Evolutionary conservation across 2,797 vertebrate genomes (phyloP), one percentile per base, ranked within the genome.

Genomic region (Sebastolobus alascanus): DNA sequence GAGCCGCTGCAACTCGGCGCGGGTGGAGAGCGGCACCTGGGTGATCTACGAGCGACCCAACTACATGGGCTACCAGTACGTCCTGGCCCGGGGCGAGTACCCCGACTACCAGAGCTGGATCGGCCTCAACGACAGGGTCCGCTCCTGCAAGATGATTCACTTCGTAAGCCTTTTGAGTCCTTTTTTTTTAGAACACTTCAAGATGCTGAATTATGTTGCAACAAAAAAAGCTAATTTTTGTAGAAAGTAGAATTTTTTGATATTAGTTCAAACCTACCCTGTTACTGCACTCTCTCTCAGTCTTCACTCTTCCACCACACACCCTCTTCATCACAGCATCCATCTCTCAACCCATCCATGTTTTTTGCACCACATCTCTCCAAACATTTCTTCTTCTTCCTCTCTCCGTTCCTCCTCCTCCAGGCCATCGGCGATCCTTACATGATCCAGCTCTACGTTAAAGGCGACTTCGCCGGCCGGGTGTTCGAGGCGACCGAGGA

Each of bases 41-140:
- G 96, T 95, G 54, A 92, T 95, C 83, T 96, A 96, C 0, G 96
- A 97, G 87, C 94, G 95, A 2, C 95, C 95, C 16, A 60, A 60
- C 59, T 96, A 95, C 5, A 40, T 88, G 0, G 96, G 96, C 4
- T 94, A 95, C 90, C 94, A 96, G 95, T 97, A 96, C 0, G 87
- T 97, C 77, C 90, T 97, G 82, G 93, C 83, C 1, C 94, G 84
- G 1, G 96, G 95, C 0, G 95, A 97, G 27, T 97, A 96, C n/a
- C 94, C 96, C 0, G 95, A 96, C 46, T 96, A 95, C 83, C 95
- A 96, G 74, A 87, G 93, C 72, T 97, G 97, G 96, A 94, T 93
- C 88, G 96, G 96, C 84, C 93, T 96, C 82, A 97, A 94, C 0
- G 96, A 97, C 87, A 93, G 95, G 72, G 85, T 96, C 1, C 84